These are phyloP conservation scores for Candidula unifasciata DNA, from an alignment of 2,888 invertebrate genomes.

Conservation along the genomic window DNA sequence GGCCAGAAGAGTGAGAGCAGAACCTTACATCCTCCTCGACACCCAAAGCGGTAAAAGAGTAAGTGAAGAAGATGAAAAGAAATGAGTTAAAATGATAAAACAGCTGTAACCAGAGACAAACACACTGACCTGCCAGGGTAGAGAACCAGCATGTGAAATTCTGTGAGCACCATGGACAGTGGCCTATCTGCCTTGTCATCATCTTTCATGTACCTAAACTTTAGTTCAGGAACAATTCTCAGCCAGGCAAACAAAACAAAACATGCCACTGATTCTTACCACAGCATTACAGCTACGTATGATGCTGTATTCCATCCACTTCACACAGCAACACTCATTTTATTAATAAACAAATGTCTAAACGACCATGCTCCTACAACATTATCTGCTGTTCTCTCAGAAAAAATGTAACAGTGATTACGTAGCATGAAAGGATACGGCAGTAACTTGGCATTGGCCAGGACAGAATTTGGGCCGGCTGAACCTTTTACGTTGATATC, in stretches of 20 bases:
- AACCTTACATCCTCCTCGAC: too few relatives aligned
- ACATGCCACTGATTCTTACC: too few relatives aligned
- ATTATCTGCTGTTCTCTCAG: background rate
- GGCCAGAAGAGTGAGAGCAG: too few relatives aligned
- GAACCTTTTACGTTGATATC: slow-evolving; percentile 81
- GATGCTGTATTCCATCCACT: too few relatives aligned
- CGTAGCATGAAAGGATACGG: slow-evolving; percentile 54
- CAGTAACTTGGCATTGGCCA: slow-evolving; percentile 69
- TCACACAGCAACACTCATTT: too few relatives aligned
- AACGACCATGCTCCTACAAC: background rate
- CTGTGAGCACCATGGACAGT: slow-evolving; percentile 88
- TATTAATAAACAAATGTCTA: too few relatives aligned
- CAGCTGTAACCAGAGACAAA: background rate
- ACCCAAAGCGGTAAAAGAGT: too few relatives aligned
- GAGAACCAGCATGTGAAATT: slow-evolving; percentile 92
- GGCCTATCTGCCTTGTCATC: slow-evolving; percentile 78
- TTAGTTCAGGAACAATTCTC: slow-evolving; percentile 6
- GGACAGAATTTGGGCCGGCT: slow-evolving; percentile 70
- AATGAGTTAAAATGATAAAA: too few relatives aligned
- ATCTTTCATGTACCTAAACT: slow-evolving; percentile 68
- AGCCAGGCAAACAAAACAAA: too few relatives aligned
- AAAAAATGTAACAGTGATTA: background rate
- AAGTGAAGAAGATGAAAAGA: too few relatives aligned
- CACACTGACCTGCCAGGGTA: slow-evolving; percentile 84
- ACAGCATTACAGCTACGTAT: too few relatives aligned